phyloP scores from a whole-genome alignment of 2,888 invertebrate genomes.

The Brachynemurus nebulosus region DNA sequence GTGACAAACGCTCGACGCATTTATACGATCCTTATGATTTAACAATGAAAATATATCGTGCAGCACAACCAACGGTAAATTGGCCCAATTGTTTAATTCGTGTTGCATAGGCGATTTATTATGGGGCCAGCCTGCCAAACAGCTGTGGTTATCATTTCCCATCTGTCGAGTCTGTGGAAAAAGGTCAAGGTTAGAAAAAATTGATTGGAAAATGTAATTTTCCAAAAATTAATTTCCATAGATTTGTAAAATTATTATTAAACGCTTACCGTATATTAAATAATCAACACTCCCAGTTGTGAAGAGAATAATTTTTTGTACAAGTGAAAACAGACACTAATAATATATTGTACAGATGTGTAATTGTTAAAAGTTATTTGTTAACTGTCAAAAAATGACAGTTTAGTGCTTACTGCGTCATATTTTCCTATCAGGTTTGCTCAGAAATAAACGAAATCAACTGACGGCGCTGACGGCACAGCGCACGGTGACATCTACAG shows the following conservation, averaged over 20 bases:
- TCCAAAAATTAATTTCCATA: too few relatives aligned
- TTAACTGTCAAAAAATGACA: slow-evolving; percentile 10
- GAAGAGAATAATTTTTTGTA: neutral
- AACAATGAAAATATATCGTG: slow-evolving; percentile 29
- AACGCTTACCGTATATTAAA: slow-evolving; percentile 1
- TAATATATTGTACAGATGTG: neutral
- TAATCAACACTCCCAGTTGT: slow-evolving; percentile 1
- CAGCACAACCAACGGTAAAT: slow-evolving; percentile 29
- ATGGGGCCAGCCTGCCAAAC: slow-evolving; percentile 26
- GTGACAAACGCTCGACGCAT: slow-evolving; percentile 30
- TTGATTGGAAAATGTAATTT: neutral
- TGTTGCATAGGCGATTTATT: slow-evolving; percentile 20
- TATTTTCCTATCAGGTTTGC: too few relatives aligned
- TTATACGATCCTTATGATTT: slow-evolving; percentile 26
- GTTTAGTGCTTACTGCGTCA: slow-evolving; percentile 11
- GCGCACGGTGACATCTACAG: too few relatives aligned
- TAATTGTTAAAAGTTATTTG: slow-evolving; percentile 6
- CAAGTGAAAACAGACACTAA: slow-evolving; percentile 1
- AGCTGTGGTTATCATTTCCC: slow-evolving; percentile 26
- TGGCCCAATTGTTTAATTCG: slow-evolving; percentile 25
- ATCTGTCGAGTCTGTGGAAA: slow-evolving; percentile 22
- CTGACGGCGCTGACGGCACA: too few relatives aligned
- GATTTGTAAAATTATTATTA: neutral
- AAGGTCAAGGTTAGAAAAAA: slow-evolving; percentile 6
- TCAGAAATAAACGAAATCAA: too few relatives aligned